Base-by-base conservation (phyloP, 2,888 invertebrate genomes). In the Diogma glabrata region DNA sequence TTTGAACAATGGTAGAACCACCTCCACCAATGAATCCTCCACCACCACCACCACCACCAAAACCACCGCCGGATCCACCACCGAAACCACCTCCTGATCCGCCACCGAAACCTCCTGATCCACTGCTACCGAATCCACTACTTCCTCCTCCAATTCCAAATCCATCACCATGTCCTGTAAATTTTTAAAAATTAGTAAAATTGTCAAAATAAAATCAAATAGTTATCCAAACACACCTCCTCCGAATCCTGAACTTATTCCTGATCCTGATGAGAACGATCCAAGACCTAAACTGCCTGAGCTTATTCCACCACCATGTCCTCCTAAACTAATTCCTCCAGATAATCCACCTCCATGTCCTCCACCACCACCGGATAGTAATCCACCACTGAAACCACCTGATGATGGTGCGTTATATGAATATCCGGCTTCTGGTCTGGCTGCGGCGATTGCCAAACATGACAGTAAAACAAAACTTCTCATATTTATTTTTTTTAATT, bases 1-100 rank as follows among this genome's bases (percentile, higher is more conserved):
- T 88, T 66, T 87, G 87, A 57, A 88, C 82, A 43, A 86, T 73
- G 46, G 67, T 69, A 55, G 67, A 63, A 45, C 69, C 69, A 50
- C 69, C 67, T 12, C 69, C 67, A 30, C 45, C 45, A 24, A 14
- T 26, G 12, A 62, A 62, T 43, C 63, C 63, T 49, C 65, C 64
- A 45, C 63, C 63, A 17, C 52, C 53, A 50, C 64, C 49, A 5
- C 49, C 49, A 24, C 38, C 38, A 50, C 53, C 74, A 45, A 10
- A 8, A 9, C 69, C 68, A 51, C 69, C 67, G n/a, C 69, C 67
- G 14, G 62, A 62, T 47, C 63, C 63, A 48, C 64, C 63, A 46
- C 63, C 63, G 49, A 55, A 56, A 38, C 64, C 60, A 47, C 58
- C 60, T 54, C 53, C 14, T 59, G 59, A 17, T 60, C 57, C 3